Conservation (phyloP, 2,888 invertebrate species). For the Psococerastis gibbosa region DNA sequence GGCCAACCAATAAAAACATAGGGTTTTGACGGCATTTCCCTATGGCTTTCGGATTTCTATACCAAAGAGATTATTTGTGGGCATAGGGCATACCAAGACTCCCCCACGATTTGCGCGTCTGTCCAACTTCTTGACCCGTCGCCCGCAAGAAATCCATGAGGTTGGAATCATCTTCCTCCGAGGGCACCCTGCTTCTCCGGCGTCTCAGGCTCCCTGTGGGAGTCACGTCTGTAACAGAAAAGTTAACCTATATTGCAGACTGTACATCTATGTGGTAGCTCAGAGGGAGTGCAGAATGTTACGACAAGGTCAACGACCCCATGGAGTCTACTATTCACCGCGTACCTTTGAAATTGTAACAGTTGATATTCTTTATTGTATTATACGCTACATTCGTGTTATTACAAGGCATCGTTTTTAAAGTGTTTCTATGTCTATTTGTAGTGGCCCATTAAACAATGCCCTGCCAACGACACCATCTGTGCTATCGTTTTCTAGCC, state of each 20-base stretch:
- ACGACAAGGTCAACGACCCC: too few relatives aligned
- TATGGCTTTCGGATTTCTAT: neutral
- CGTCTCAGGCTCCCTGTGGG: constrained; percentile 74
- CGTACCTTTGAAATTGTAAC: too few relatives aligned
- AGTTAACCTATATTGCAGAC: too few relatives aligned
- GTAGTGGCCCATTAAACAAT: constrained; percentile 1
- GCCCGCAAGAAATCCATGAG: constrained; percentile 70
- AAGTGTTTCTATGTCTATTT: neutral
- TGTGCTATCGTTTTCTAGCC: neutral
- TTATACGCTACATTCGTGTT: too few relatives aligned
- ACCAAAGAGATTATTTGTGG: too few relatives aligned
- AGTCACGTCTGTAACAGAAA: constrained; percentile 44
- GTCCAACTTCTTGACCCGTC: constrained; percentile 50
- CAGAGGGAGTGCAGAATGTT: too few relatives aligned
- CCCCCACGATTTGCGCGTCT: constrained; percentile 68
- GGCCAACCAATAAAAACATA: too few relatives aligned
- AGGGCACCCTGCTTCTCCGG: constrained; percentile 59
- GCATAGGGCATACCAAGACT: constrained; percentile 52
- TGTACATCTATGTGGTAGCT: too few relatives aligned
- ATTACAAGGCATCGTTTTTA: too few relatives aligned
- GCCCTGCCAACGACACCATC: too few relatives aligned
- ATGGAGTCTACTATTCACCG: too few relatives aligned
- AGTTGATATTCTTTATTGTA: too few relatives aligned
- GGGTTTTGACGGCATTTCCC: neutral
- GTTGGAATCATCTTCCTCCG: constrained; percentile 65